Evolutionary conservation across 1,140 invertebrate genomes (phyloP).

Genomic region (Atta colombica): DNA sequence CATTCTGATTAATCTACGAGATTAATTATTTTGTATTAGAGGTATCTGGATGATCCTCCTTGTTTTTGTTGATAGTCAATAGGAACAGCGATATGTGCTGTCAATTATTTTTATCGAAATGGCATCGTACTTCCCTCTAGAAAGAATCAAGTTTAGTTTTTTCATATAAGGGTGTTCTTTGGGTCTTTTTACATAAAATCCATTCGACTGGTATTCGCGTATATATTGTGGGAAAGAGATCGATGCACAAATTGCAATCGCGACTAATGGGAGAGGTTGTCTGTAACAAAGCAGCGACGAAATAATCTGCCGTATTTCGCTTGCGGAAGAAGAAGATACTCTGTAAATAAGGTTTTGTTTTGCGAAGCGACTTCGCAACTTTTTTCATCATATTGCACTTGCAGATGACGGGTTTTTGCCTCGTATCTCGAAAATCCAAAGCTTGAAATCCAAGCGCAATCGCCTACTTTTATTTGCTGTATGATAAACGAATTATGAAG

Average conservation of each 20-base stretch:
- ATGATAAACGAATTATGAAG: background rate
- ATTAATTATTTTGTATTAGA: background rate
- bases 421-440: background rate
- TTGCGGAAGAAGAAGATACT: background rate
- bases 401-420: background rate
- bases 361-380: conserved; percentile 45
- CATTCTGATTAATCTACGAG: background rate
- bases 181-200: conserved; percentile 27
- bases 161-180: background rate
- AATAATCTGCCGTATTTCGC: conserved; percentile 34
- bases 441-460: background rate
- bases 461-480: background rate
- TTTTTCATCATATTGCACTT: conserved; percentile 45
- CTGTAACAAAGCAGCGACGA: conserved; percentile 21
- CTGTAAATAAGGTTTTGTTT: conserved; percentile 48
- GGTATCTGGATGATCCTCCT: background rate
- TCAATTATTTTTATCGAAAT: conserved; percentile 25
- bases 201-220: conserved; percentile 29
- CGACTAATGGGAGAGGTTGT: conserved; percentile 22
- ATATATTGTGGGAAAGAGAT: conserved; percentile 13
- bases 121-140: background rate
- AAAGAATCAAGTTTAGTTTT: background rate
- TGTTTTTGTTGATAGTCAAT: conserved; percentile 2
- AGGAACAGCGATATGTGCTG: background rate
- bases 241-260: conserved; percentile 57